Evolutionary conservation across 2,888 invertebrate species (phyloP), one percentile per base, ranked within the genome.

Genomic region (Anodontia alba): DNA sequence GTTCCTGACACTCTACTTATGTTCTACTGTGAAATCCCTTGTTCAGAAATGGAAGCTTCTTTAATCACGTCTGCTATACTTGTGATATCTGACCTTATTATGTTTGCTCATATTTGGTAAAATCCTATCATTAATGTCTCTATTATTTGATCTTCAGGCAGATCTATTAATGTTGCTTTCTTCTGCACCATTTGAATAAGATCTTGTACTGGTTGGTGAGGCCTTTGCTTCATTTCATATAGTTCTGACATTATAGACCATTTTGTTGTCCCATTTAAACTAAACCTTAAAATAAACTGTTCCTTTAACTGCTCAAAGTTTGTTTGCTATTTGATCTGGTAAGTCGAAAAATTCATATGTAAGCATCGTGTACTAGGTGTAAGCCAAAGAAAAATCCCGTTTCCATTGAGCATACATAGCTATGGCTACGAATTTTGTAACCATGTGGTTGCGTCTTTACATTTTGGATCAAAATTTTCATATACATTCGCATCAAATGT

Each of bases 1-100:
- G 68, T 85, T 85, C 17, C 49, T 80, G 17, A 42, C 10, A 0
- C 81, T 78, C 23, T 78, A 29, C 54, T 78, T 81, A 49, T 81
- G 80, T 29, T 73, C 23, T 2, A 82, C 80, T 3, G 76, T 67
- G 72, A 77, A 84, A 36, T 79, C 31, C 26, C 54, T 54, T 54
- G 54, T 29, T 54, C 54, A 54, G 54, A 54, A 54, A 54, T 54
- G 26, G 54, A 29, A 23, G 62, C 62, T 15, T 62, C 49, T 62
- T 69, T 57, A 12, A 80, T 67, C 23, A 80, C 54, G 43, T 73
- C 54, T 1, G 51, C 73, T 17, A 80, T 69, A 62, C 8, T 73
- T n/a, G 17, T 62, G 26, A 69, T 76, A 31, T 72, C 57, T 29
- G 69, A 73, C 7, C 72, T 31, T 15, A 49, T 72, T 23, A 81